Conservation (phyloP, 2,888 invertebrate species). For the Xestia xanthographa region DNA sequence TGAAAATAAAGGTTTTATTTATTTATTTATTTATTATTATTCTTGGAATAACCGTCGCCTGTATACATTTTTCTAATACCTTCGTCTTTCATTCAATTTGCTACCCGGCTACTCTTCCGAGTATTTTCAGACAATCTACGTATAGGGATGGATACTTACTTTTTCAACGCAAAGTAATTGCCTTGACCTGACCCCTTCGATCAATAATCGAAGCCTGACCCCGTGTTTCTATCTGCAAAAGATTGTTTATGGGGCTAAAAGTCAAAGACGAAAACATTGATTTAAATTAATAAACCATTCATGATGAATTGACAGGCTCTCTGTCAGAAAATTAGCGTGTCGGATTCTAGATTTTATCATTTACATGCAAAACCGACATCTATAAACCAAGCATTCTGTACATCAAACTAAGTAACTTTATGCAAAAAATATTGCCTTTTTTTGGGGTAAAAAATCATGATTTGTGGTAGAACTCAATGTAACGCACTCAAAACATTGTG, state of each 20-base stretch:
- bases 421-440: no score
- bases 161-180: conserved; percentile 17
- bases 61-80: not conserved
- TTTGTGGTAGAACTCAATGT: no score
- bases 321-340: not conserved
- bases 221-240: conserved; percentile 27
- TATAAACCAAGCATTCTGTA: no score
- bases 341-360: not conserved
- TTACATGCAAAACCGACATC: not conserved
- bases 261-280: conserved; percentile 26
- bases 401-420: no score
- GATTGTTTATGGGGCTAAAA: conserved; percentile 19
- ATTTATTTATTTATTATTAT: no score
- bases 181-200: conserved; percentile 25
- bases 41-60: not conserved
- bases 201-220: no score
- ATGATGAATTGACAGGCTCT: not conserved
- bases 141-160: not conserved
- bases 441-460: no score
- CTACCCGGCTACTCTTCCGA: not conserved
- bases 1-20: no score
- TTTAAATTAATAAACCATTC: conserved; percentile 17
- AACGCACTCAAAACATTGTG: no score
- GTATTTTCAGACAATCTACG: not conserved
- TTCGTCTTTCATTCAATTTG: not conserved